Conservation (phyloP, 2,113 vertebrate genomes). For the Pachyramphus minor region DNA sequence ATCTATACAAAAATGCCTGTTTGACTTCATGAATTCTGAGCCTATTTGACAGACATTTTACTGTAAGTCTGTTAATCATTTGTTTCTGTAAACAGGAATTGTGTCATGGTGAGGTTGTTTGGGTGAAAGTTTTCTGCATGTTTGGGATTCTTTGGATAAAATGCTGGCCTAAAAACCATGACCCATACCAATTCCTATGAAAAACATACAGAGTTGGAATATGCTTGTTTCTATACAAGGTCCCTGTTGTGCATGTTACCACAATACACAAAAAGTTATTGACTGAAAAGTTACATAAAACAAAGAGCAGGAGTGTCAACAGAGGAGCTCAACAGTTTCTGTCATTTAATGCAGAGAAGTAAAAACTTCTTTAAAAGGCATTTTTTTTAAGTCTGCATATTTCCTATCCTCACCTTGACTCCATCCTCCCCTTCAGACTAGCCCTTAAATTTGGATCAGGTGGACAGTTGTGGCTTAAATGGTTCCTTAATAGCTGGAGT, state of each 20-base stretch:
- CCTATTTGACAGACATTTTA: background rate
- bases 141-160: background rate
- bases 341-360: background rate
- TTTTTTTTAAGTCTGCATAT: background rate
- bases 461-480: background rate
- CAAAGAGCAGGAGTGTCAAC: background rate
- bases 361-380: background rate
- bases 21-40: background rate
- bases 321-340: background rate
- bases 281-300: background rate
- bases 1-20: background rate
- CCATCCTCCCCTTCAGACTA: background rate
- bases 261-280: background rate
- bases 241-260: rapidly evolving
- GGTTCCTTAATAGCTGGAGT: background rate
- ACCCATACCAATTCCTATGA: background rate
- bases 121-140: background rate
- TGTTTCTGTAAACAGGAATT: background rate
- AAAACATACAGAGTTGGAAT: background rate
- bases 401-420: background rate
- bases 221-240: background rate
- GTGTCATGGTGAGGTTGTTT: background rate
- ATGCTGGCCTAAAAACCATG: rapidly evolving
- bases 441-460: background rate
- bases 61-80: background rate